These are phyloP conservation scores for Serranus cabrilla DNA, from an alignment of 2,797 vertebrate species.

Conservation along the genomic window DNA sequence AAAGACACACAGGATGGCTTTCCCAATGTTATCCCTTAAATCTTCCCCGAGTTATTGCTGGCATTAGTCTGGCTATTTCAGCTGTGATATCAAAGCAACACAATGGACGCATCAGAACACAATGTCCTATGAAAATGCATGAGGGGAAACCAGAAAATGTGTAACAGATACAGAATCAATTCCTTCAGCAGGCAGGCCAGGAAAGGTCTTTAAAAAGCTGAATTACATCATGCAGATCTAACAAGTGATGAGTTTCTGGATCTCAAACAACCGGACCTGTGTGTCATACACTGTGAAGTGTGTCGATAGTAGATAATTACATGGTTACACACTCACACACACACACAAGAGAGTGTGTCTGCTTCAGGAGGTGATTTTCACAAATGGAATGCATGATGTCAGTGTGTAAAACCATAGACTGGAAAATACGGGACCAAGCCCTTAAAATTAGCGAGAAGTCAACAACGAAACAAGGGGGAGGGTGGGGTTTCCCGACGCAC, in stretches of 20 bases:
- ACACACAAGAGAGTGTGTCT: conserved; percentile 41
- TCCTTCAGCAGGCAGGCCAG: conserved; percentile 12
- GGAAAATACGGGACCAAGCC: conserved; percentile 77
- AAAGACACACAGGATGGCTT: conserved; percentile 67
- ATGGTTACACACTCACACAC: conserved; percentile 43
- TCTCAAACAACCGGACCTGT: conserved; percentile 49
- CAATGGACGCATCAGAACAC: conserved; percentile 62
- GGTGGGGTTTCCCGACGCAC: conserved; percentile 75
- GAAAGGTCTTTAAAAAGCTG: conserved; percentile 22
- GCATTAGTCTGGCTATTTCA: conserved; percentile 74
- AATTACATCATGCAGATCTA: conserved; percentile 48
- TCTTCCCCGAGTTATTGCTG: conserved; percentile 78
- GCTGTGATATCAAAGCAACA: conserved; percentile 74
- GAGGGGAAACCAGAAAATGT: conserved; percentile 49
- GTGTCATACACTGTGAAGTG: conserved; percentile 37
- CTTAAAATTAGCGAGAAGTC: conserved; percentile 68
- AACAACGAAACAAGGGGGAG: conserved; percentile 59
- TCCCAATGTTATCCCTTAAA: conserved; percentile 76
- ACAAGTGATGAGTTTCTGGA: conserved; percentile 38
- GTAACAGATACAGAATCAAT: conserved; percentile 49
- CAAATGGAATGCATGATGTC: conserved; percentile 83
- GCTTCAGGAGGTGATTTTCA: conserved; percentile 77
- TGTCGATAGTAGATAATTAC: conserved; percentile 61
- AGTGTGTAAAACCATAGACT: conserved; percentile 73
- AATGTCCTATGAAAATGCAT: conserved; percentile 60